Evolutionary conservation across 2,888 invertebrate genomes (phyloP), one percentile per base, ranked within the genome.

Genomic region (Scaeva pyrastri): DNA sequence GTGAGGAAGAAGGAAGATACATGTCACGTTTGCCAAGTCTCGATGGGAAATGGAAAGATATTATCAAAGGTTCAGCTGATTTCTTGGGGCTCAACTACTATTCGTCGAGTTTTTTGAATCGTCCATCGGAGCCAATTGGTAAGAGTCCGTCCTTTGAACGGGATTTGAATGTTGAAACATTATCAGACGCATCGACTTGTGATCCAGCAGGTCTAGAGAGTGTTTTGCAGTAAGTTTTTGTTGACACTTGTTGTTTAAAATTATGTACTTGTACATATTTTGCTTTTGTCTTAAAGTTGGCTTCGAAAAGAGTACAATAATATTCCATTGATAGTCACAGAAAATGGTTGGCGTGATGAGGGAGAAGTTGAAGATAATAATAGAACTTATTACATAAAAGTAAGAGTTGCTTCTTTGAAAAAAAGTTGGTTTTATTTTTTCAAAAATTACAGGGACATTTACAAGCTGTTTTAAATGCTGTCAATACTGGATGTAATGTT

Each of bases 281-380:
- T 31, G 5, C 31, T 31, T 5, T 21, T 23, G 14, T 14, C 5
- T 14, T 23, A 52, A 21, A 91, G 90, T 31, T 95, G 94, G 94
- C 93, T 95, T 16, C 94, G 93, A 86, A 90, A 93, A 0, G 92
- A 92, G 41, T 95, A 94, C 89, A 93, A 94, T 41, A 93, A 94
- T 88, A 93, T 94, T 0, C 92, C 92, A 58, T 93, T 95, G 8
- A 90, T 94, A 88, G 93, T 95, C 36, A 94, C 94, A 0, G 95
- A 95, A 89, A 95, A 95, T 88, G 95, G 95, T 1, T 94, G 93
- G 90, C 93, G 94, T 0, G 94, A 93, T 31, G 89, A 89, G 16
- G 91, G 91, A 7, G 88, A 89, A 10, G 50, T 92, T 19, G 92
- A 94, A 55, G 89, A 91, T 8, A 84, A 89, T 7, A 92, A 92